Percentiles rank a stretch among this genome's conserved stretches.
Conservation (phyloP, 2,797 vertebrate genomes). For the Galaxias olidus region DNA sequence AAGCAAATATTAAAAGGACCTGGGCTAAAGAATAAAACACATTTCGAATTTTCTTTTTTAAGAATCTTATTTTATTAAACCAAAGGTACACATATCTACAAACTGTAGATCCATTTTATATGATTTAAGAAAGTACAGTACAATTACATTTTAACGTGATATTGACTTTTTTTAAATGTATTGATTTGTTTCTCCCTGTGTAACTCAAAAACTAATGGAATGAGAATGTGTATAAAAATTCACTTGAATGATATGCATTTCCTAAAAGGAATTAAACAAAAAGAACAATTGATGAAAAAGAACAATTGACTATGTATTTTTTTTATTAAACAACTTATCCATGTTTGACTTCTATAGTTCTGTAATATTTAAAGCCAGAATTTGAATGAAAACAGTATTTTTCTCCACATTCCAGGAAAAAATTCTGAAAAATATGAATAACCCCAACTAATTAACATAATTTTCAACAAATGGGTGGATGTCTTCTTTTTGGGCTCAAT, state of each 20-base stretch:
- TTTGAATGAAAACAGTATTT: slow-evolving; percentile 19
- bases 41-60: slow-evolving; percentile 39
- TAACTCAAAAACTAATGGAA: slow-evolving; percentile 61
- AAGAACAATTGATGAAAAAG: slow-evolving; percentile 35
- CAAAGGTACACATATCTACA: slow-evolving; percentile 79
- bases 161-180: slow-evolving; percentile 69
- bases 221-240: slow-evolving; percentile 64
- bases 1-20: slow-evolving; percentile 26
- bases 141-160: slow-evolving; percentile 75
- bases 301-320: slow-evolving; percentile 25
- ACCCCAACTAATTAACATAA: slow-evolving; percentile 9
- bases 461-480: slow-evolving; percentile 23
- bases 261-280: slow-evolving; percentile 44
- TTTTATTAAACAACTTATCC: slow-evolving; percentile 27
- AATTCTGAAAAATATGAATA: not conserved
- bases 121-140: slow-evolving; percentile 83
- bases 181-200: slow-evolving; percentile 48
- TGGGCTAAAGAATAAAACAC: not conserved
- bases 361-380: slow-evolving; percentile 49
- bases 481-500: slow-evolving; percentile 54
- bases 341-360: slow-evolving; percentile 30
- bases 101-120: slow-evolving; percentile 76
- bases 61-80: slow-evolving; percentile 77
- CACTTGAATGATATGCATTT: slow-evolving; percentile 51
- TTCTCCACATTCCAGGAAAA: not conserved